A percentile compares a stretch with the other conserved stretches of the same genome.
These are phyloP conservation scores for Trissolcus brochymenae DNA, from an alignment of 2,888 invertebrate genomes.

Conservation along the genomic window DNA sequence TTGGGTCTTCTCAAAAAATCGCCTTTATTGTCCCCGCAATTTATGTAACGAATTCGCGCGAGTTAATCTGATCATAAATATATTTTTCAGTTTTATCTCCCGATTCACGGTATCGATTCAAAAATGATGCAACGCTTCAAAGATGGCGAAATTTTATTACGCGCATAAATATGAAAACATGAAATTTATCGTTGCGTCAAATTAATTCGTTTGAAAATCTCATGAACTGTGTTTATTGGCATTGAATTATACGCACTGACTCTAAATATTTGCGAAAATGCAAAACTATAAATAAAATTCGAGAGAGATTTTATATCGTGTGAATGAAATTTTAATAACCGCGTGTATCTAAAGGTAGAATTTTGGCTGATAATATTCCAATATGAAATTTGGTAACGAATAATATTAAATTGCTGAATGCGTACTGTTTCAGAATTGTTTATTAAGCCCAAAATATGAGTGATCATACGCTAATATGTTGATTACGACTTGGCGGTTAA, in stretches of 20 bases:
- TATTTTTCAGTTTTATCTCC: constrained; percentile 21
- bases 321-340: no score
- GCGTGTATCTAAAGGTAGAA: no score
- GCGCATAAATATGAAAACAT: constrained; percentile 45
- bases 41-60: constrained; percentile 20
- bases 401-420: not conserved
- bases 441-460: constrained; percentile 29
- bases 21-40: constrained; percentile 10
- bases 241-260: no score
- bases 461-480: constrained; percentile 53
- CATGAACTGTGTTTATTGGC: not conserved
- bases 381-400: not conserved
- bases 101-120: constrained; percentile 30
- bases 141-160: constrained; percentile 40
- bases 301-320: no score
- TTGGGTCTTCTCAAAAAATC: not conserved
- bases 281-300: no score
- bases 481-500: constrained; percentile 51
- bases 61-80: constrained; percentile 45
- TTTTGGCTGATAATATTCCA: not conserved
- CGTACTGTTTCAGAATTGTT: not conserved
- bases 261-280: no score
- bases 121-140: constrained; percentile 29
- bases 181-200: constrained; percentile 41
- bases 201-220: constrained; percentile 41